These are phyloP conservation scores for Aphis gossypii DNA, from an alignment of 1,140 invertebrate species.

Conservation along the genomic window DNA sequence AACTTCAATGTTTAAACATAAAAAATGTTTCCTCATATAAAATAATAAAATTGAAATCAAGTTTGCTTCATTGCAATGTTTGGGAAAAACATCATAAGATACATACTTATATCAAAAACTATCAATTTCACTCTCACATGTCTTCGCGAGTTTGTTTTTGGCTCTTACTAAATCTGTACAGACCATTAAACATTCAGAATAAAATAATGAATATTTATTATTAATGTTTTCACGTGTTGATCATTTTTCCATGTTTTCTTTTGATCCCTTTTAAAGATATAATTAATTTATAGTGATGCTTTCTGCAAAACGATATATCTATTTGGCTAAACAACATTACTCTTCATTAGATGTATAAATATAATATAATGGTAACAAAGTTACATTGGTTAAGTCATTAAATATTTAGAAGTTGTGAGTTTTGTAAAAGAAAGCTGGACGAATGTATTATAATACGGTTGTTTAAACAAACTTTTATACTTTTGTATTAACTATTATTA, in stretches of 20 bases:
- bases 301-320: not conserved
- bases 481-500: not conserved
- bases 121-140: not conserved
- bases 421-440: not conserved
- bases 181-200: not conserved
- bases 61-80: not conserved
- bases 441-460: not conserved
- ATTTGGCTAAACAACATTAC: not conserved
- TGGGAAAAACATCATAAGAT: not conserved
- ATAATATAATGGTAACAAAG: not conserved
- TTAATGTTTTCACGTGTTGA: not conserved
- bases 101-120: not conserved
- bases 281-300: not conserved
- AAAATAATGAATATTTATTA: conserved; percentile 8
- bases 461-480: not conserved
- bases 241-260: not conserved
- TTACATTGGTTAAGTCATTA: not conserved
- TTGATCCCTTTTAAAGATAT: conserved; percentile 1
- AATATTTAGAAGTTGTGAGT: not conserved
- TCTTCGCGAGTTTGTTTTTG: not conserved
- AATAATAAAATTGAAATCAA: not conserved
- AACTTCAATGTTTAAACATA: not conserved
- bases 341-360: not conserved
- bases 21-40: not conserved
- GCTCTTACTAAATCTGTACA: not conserved